phyloP scores from a whole-genome alignment of 2,888 invertebrate species.

The Platypus cylindrus region DNA sequence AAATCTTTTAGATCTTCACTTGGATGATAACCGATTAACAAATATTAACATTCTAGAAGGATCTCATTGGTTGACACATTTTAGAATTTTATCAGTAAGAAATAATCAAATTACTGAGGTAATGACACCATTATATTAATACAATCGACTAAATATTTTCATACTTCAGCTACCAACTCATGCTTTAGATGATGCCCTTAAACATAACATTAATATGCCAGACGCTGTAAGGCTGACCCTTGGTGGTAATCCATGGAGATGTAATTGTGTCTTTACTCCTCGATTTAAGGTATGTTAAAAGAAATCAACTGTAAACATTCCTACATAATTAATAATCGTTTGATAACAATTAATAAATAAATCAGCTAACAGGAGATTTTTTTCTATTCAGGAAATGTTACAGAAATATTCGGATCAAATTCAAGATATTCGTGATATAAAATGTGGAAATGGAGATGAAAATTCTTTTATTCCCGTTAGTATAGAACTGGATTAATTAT shows the following conservation, averaged over 20 bases:
- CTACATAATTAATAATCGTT: too few relatives aligned
- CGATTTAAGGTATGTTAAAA: slow-evolving; percentile 50
- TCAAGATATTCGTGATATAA: slow-evolving; percentile 54
- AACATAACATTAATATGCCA: slow-evolving; percentile 59
- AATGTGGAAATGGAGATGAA: slow-evolving; percentile 53
- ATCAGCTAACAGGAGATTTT: not conserved
- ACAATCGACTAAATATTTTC: not conserved
- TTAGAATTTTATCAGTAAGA: slow-evolving; percentile 63
- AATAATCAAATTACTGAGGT: slow-evolving; percentile 64
- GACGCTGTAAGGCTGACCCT: slow-evolving; percentile 57
- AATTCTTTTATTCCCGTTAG: slow-evolving; percentile 49
- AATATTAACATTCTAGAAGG: slow-evolving; percentile 59
- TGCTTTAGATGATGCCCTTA: slow-evolving; percentile 65
- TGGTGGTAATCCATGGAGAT: slow-evolving; percentile 70
- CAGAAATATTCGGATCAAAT: slow-evolving; percentile 58
- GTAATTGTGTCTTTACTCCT: slow-evolving; percentile 70
- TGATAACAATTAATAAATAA: too few relatives aligned
- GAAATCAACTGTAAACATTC: too few relatives aligned
- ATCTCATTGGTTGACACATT: slow-evolving; percentile 63
- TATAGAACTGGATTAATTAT: slow-evolving; percentile 2
- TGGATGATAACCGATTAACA: slow-evolving; percentile 63
- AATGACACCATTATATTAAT: slow-evolving; percentile 11
- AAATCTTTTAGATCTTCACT: slow-evolving; percentile 53
- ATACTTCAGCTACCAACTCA: slow-evolving; percentile 61
- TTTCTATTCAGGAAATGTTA: slow-evolving; percentile 36